Evolutionary conservation across 2,797 vertebrate genomes (phyloP), one percentile per base, ranked within the genome.

Genomic region (Catharus ustulatus): DNA sequence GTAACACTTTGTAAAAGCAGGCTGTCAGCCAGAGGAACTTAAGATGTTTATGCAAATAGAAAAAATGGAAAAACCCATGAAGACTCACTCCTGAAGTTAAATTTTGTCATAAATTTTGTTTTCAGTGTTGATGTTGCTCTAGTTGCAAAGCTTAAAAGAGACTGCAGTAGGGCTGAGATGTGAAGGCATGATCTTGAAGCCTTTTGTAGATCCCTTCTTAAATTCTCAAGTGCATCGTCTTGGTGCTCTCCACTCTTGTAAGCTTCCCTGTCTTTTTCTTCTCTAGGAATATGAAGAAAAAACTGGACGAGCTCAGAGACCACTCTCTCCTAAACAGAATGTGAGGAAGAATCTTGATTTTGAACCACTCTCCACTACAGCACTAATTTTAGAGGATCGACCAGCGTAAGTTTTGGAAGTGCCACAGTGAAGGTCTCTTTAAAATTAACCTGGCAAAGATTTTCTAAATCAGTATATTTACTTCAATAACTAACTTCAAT

Each of bases 271-370:
- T 84, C 49, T 73, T 55, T 89, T 84, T 32, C 18, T 90, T 90
- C 12, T 90, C 30, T 84, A 99, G 99, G 99, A 99, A 99, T 98
- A 98, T 99, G 99, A 99, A 98, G 98, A 98, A 93, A 98, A 98
- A 97, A 97, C 98, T 98, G 98, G 98, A 96, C 98, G 97, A 98
- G 96, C 98, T 93, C 98, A 98, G 96, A 98, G 97, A 97, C 98
- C 98, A 3, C 98, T 98, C 18, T 99, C 99, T 96, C 99, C 99
- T 63, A 98, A 98, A 97, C 98, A 99, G 97, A 98, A 97, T 91
- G 98, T 99, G 98, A 99, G 99, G 98, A 99, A 98, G 96, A 99
- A 98, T 95, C 98, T 99, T 95, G 98, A 98, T 96, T 99, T 99
- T 90, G 99, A 99, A 90, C 99, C 99, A 7, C 98, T 99, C 45